phyloP scores from a whole-genome alignment of 2,797 vertebrate genomes.

The Threskiornis aethiopicus region DNA sequence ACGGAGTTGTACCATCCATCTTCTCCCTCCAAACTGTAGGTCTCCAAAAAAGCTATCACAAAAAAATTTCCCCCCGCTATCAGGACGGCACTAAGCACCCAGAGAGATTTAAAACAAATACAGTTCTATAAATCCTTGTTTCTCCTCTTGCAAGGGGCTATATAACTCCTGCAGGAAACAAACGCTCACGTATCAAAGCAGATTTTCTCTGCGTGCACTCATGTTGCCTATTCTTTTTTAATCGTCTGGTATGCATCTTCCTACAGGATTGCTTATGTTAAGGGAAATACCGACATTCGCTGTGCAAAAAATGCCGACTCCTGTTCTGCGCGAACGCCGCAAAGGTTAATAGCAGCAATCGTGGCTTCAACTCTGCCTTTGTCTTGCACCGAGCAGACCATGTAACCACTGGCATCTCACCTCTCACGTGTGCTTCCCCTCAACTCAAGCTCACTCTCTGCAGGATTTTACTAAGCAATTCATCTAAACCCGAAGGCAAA shows the following conservation, averaged over 20 bases:
- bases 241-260: not conserved
- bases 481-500: not conserved
- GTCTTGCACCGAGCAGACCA: not conserved
- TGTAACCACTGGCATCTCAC: not conserved
- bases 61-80: not conserved
- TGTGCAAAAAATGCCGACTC: not conserved
- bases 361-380: not conserved
- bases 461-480: not conserved
- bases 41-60: not conserved
- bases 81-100: not conserved
- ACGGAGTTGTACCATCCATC: not conserved
- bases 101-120: not conserved
- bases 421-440: fast-evolving
- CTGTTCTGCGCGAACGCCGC: fast-evolving
- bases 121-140: not conserved
- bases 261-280: not conserved
- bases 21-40: not conserved
- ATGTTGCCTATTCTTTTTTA: not conserved
- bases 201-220: not conserved
- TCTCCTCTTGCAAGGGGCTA: not conserved
- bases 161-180: not conserved
- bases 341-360: not conserved
- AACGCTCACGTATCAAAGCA: not conserved
- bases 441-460: not conserved
- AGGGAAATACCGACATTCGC: not conserved